Evolutionary conservation across 2,888 invertebrate genomes (phyloP).

Genomic region (Cephus rjabovi): DNA sequence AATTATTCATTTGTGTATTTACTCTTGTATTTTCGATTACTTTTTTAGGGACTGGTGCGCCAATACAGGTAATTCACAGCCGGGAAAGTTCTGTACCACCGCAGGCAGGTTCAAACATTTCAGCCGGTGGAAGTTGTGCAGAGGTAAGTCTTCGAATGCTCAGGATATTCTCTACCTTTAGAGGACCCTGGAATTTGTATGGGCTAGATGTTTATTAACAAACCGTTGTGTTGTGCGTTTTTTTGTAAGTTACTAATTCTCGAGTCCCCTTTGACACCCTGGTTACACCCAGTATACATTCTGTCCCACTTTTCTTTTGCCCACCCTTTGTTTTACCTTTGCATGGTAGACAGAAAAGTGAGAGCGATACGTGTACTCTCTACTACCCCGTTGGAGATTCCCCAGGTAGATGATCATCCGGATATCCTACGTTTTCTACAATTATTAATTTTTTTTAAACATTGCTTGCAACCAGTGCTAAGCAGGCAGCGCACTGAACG

Average conservation of each 20-base stretch:
- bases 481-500: not conserved
- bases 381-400: not conserved
- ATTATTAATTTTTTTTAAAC: not conserved
- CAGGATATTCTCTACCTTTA: not conserved
- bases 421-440: not conserved
- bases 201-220: slow-evolving; percentile 15
- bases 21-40: not conserved
- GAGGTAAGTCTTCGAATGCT: slow-evolving; percentile 44
- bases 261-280: slow-evolving; percentile 3
- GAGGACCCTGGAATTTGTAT: slow-evolving; percentile 11
- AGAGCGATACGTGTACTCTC: not conserved
- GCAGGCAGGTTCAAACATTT: slow-evolving; percentile 35
- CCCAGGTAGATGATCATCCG: not conserved
- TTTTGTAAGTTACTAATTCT: slow-evolving; percentile 23
- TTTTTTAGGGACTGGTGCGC: slow-evolving; percentile 30
- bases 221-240: slow-evolving; percentile 22
- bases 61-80: slow-evolving; percentile 51
- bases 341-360: not conserved
- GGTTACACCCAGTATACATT: not conserved
- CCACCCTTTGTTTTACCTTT: not conserved
- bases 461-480: not conserved
- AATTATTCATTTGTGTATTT: not conserved
- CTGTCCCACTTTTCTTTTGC: not conserved
- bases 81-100: slow-evolving; percentile 60
- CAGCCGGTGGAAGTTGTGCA: slow-evolving; percentile 31